These are phyloP conservation scores for Ceratoteleas bidentatus DNA, from an alignment of 1,140 invertebrate species.

Conservation along the genomic window DNA sequence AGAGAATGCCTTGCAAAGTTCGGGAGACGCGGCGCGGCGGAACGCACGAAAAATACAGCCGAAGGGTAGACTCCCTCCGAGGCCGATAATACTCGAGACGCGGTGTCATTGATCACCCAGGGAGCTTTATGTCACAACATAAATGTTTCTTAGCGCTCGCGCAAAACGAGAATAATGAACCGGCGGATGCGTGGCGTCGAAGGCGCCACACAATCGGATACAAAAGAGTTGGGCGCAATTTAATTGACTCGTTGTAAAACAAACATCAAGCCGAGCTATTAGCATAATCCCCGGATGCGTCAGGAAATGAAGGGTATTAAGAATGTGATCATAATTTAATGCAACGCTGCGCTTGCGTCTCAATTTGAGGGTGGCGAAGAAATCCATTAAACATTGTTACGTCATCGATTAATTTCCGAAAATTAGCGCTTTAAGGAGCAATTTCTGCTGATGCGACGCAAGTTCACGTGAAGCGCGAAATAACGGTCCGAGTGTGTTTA, in stretches of 20 bases:
- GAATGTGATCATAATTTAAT: conserved; percentile 13
- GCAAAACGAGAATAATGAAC: conserved; percentile 44
- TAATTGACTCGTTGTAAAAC: conserved; percentile 13
- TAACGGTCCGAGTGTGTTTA: conserved; percentile 1
- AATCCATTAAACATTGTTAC: neutral
- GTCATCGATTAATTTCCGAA: neutral
- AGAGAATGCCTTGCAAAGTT: conserved; percentile 7
- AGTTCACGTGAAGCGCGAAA: neutral
- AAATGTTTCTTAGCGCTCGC: conserved; percentile 47
- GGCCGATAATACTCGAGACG: conserved; percentile 52
- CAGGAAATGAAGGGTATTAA: conserved; percentile 4
- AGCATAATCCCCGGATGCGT: conserved; percentile 12
- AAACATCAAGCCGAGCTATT: conserved; percentile 8
- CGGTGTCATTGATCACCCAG: conserved; percentile 50
- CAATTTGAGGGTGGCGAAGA: neutral
- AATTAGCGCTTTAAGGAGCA: neutral
- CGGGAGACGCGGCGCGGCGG: conserved; percentile 20
- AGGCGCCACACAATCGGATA: conserved; percentile 7
- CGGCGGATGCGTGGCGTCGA: conserved; percentile 17
- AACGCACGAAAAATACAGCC: conserved; percentile 40
- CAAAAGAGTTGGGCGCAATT: conserved; percentile 19
- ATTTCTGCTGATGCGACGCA: neutral
- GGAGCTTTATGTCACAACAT: conserved; percentile 46
- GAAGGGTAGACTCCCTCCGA: conserved; percentile 46
- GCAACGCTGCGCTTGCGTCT: neutral